Percentiles rank a stretch among this genome's conserved stretches.
These are phyloP conservation scores for Corythornis cristatus DNA, from an alignment of 2,113 vertebrate species.

Conservation along the genomic window DNA sequence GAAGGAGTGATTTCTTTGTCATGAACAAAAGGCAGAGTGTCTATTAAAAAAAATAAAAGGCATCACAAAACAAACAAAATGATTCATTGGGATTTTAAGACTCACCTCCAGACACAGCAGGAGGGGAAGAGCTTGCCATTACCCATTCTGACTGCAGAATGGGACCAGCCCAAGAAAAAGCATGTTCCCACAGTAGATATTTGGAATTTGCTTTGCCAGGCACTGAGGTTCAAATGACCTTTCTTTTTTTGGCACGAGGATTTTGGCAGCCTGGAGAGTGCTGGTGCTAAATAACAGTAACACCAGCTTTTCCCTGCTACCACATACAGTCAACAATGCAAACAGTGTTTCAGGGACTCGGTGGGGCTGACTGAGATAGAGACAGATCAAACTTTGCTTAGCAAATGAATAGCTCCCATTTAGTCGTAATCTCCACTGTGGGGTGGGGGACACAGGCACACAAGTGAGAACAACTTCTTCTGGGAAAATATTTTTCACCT, in stretches of 20 bases:
- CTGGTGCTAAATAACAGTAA: conserved; percentile 66
- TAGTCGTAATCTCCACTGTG: neutral
- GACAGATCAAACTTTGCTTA: neutral
- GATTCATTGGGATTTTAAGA: conserved; percentile 63
- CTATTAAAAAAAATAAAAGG: conserved; percentile 58
- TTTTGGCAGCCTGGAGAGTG: conserved; percentile 39
- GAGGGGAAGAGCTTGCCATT: conserved; percentile 42
- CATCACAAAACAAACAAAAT: conserved; percentile 33
- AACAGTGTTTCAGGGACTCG: conserved; percentile 31
- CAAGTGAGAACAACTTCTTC: neutral
- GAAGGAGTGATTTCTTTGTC: conserved; percentile 45
- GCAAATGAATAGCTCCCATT: neutral
- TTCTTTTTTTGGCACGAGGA: conserved; percentile 48
- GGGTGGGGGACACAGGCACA: neutral
- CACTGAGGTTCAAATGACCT: conserved; percentile 41
- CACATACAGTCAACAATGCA: conserved; percentile 40
- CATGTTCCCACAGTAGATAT: conserved; percentile 52
- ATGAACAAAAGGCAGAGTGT: conserved; percentile 48
- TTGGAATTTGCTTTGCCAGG: conserved; percentile 58
- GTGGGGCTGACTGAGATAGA: neutral
- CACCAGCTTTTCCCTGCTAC: conserved; percentile 44
- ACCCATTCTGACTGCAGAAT: conserved; percentile 37
- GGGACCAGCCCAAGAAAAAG: conserved; percentile 18
- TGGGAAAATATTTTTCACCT: neutral
- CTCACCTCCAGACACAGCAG: conserved; percentile 60